Percentiles rank a stretch among this genome's conserved stretches.
These are phyloP conservation scores for Benthosema pterotum DNA, from an alignment of 2,797 vertebrate species.

Conservation along the genomic window DNA sequence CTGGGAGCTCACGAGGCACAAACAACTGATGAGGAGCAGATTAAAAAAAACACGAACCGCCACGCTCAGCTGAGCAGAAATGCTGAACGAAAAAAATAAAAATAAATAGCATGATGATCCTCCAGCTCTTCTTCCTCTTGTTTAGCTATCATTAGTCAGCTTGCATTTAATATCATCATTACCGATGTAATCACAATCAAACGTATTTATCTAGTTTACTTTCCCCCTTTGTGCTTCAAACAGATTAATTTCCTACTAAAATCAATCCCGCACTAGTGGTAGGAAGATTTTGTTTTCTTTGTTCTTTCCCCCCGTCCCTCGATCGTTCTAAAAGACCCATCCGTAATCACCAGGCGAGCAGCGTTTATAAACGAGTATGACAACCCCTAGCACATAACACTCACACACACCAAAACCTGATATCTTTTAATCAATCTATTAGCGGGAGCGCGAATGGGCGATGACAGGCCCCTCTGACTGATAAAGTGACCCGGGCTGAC, in stretches of 20 bases:
- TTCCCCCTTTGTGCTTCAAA: constrained; percentile 38
- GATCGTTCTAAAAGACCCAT: constrained; percentile 11
- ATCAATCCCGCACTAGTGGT: constrained; percentile 44
- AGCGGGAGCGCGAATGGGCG: constrained; percentile 42
- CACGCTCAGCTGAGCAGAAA: constrained; percentile 38
- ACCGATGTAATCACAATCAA: constrained; percentile 49
- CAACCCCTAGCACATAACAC: constrained; percentile 12
- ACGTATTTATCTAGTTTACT: constrained; percentile 40
- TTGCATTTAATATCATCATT: constrained; percentile 48
- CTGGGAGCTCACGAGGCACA: constrained; percentile 11
- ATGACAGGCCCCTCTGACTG: constrained; percentile 54
- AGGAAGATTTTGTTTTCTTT: constrained; percentile 16
- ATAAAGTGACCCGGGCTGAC: constrained; percentile 67
- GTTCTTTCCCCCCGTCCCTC: constrained; percentile 20
- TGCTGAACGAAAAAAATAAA: constrained; percentile 35
- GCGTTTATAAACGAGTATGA: constrained; percentile 36
- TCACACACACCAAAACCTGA: background rate
- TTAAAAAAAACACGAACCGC: constrained; percentile 27
- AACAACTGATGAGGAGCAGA: constrained; percentile 40
- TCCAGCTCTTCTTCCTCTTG: constrained; percentile 9
- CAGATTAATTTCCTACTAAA: constrained; percentile 37
- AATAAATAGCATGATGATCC: constrained; percentile 3
- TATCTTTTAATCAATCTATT: constrained; percentile 77
- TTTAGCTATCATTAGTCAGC: constrained; percentile 43
- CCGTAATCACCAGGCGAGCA: constrained; percentile 35